Base-by-base conservation (phyloP, 2,888 invertebrate genomes). In the Ochropleura plecta region DNA sequence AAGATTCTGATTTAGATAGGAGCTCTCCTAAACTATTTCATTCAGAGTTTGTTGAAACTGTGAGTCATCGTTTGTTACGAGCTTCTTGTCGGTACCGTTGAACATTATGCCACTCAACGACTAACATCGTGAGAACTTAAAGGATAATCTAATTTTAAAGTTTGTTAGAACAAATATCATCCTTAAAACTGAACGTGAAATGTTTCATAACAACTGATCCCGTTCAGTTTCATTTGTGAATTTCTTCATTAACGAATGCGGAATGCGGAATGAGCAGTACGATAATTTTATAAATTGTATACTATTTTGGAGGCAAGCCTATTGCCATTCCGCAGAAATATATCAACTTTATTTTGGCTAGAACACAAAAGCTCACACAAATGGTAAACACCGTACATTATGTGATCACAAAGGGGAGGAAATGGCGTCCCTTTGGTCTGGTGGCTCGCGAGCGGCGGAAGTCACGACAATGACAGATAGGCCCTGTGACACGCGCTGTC, bases 1-100 rank as follows among this genome's bases (percentile, higher is more conserved):
- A 69, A 82, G 73, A 81, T 80, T 71, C 40, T 77, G 60, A 80
- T 81, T 80, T 60, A 80, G 81, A 82, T 80, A 80, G 60, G 48
- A 57, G n/a, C 30, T 70, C 53, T 20, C 30, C 14, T 20, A 48
- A 71, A 59, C 30, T 62, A 59, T 60, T 44, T 59, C 30, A 30
- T 42, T 46, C 12, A 18, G 12, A 46, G 70, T 69, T 49, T 53
- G 70, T 70, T 18, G 49, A 30, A 63, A 40, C 55, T n/a, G 10
- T 55, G 18, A 30, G 70, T 44, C 8, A 63, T n/a, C 9, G 14
- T 10, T 44, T 14, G 62, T 51, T 10, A 44, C 46, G 59, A 67
- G 48, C 20, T 44, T 30, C 16, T 12, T n/a, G 20, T 9, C 12
- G n/a, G n/a, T n/a, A 44, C 16, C 40, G 59, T 16, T 40, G 1